Evolutionary conservation across 37 sponge, comb jelly and placozoan species (phyloP), one percentile per base, ranked within the genome.

Genomic region (Mnemiopsis leidyi): DNA sequence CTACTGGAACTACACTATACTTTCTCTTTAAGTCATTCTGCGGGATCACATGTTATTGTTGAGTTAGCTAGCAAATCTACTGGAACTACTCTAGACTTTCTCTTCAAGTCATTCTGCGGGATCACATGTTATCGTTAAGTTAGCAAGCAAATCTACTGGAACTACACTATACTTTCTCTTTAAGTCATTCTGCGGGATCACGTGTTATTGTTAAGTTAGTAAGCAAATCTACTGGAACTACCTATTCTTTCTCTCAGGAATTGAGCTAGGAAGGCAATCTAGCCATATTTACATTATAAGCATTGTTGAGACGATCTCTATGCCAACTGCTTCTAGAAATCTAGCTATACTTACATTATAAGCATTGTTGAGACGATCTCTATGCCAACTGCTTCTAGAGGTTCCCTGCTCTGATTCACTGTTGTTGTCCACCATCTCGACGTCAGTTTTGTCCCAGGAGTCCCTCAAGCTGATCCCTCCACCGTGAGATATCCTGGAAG

Each of bases 11-110:
- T 20, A 77, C 79, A 32, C 79, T 77, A 36, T 77, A 32, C 36
- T 77, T 77, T 32, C 79, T 28, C 79, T 77, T 77, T 32, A 77
- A 32, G 20, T 77, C 79, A 32, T 77, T 77, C 79, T 77, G 79
- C 30, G 36, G 36, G 5, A 48, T n/a, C n/a, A n/a, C n/a, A n/a
- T n/a, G n/a, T n/a, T n/a, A n/a, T n/a, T n/a, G n/a, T n/a, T n/a
- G n/a, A n/a, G n/a, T n/a, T n/a, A n/a, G n/a, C n/a, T n/a, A n/a
- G n/a, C n/a, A n/a, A n/a, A n/a, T 77, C 79, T 16, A 32, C 79
- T 16, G 79, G 79, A 5, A 77, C 32, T 20, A 77, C 79, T 5
- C 79, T 77, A 36, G 30, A 32, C 36, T 77, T 77, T 32, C 79
- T 28, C 79, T 77, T 77, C 36, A 77, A 32, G 20, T 77, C 79